These are phyloP conservation scores for Sclerurus mexicanus DNA, from an alignment of 2,113 vertebrate genomes.

Conservation along the genomic window DNA sequence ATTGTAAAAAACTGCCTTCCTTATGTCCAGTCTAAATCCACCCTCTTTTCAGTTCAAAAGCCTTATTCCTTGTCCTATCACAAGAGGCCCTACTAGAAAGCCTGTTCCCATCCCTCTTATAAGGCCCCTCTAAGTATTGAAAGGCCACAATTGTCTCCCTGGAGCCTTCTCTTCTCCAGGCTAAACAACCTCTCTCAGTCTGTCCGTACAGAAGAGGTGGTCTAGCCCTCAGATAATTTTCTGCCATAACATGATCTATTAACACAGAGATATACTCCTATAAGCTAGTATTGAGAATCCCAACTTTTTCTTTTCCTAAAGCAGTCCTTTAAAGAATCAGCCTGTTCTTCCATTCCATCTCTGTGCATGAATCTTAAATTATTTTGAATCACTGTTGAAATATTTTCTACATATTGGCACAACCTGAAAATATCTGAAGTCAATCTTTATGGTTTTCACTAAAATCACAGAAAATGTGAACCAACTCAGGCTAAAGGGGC, in stretches of 20 bases:
- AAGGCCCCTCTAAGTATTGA: rapidly evolving
- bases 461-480: neutral
- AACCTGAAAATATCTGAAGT: neutral
- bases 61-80: neutral
- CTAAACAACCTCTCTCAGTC: neutral
- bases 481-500: rapidly evolving
- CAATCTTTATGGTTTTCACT: neutral
- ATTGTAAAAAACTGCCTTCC: too few relatives aligned
- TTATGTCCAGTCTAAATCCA: neutral
- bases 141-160: neutral
- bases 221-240: neutral
- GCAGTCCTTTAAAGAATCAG: neutral
- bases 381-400: neutral
- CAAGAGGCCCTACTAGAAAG: neutral
- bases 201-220: neutral
- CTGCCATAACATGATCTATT: neutral
- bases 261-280: neutral
- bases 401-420: neutral
- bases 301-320: neutral
- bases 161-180: neutral
- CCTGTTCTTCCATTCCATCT: neutral
- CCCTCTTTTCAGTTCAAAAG: neutral
- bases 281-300: neutral
- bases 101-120: neutral
- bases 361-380: neutral